These are phyloP conservation scores for Betta splendens DNA, from an alignment of 2,797 vertebrate species.

Conservation along the genomic window DNA sequence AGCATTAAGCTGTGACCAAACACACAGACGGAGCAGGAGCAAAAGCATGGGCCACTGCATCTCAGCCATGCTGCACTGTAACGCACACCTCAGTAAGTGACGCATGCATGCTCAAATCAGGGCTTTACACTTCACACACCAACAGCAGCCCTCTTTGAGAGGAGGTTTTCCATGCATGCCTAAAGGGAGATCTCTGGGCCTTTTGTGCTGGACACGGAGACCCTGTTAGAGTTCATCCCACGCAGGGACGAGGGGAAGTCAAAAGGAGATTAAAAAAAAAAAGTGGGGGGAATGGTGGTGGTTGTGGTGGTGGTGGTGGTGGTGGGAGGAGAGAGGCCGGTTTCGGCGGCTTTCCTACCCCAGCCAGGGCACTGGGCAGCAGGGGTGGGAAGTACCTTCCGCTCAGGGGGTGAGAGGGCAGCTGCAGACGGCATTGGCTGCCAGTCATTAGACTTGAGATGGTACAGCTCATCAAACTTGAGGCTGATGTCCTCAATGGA, in stretches of 20 bases:
- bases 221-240: slow-evolving; percentile 63
- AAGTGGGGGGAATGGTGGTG: slow-evolving; percentile 67
- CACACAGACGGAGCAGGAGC: slow-evolving; percentile 8
- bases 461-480: slow-evolving; percentile 99
- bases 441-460: slow-evolving; percentile 98
- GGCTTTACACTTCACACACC: slow-evolving; percentile 53
- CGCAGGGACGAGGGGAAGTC: slow-evolving; percentile 26
- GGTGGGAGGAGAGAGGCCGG: slow-evolving; percentile 81
- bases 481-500: slow-evolving; percentile 99
- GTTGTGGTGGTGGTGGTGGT: slow-evolving; percentile 76
- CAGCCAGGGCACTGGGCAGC: slow-evolving; percentile 82
- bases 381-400: slow-evolving; percentile 90
- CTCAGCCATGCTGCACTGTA: slow-evolving; percentile 61
- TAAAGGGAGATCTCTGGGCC: slow-evolving; percentile 63
- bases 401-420: slow-evolving; percentile 86
- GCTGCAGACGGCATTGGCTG: slow-evolving; percentile 75
- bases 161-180: slow-evolving; percentile 72
- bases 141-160: slow-evolving; percentile 69
- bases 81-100: slow-evolving; percentile 39
- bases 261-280: slow-evolving; percentile 45
- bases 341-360: slow-evolving; percentile 83
- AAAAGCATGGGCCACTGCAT: slow-evolving; percentile 38
- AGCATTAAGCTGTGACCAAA: neutral
- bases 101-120: slow-evolving; percentile 77
- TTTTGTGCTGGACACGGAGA: slow-evolving; percentile 54